Percentiles rank a stretch among this genome's conserved stretches.
Conservation (phyloP, 2,797 vertebrate genomes). For the Hafferia zeledoni region DNA sequence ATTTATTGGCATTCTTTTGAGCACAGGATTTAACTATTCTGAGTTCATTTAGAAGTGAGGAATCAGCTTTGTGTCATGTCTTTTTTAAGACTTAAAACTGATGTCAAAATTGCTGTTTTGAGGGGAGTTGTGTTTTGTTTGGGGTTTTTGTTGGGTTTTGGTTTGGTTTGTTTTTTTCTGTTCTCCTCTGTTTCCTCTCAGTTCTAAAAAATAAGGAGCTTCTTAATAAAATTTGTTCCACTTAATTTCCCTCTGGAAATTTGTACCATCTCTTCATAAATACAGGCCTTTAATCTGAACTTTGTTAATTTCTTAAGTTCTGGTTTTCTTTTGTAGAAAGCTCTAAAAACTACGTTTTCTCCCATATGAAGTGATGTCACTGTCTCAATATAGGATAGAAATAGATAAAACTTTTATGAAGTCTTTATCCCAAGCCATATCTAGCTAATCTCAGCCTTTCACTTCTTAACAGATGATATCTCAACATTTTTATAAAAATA, state of each 20-base stretch:
- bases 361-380: neutral
- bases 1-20: neutral
- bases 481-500: neutral
- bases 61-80: neutral
- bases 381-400: neutral
- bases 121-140: too few relatives aligned
- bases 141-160: neutral
- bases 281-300: neutral
- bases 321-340: neutral
- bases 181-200: neutral
- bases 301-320: neutral
- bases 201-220: neutral
- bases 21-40: neutral
- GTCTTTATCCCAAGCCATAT: neutral
- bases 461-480: neutral
- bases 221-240: neutral
- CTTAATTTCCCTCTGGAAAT: constrained; percentile 1
- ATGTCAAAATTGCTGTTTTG: neutral
- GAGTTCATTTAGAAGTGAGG: neutral
- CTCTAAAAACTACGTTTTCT: neutral
- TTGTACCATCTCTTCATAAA: neutral
- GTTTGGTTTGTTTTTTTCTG: neutral
- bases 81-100: neutral
- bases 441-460: neutral
- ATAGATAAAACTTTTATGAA: neutral